phyloP scores from a whole-genome alignment of 2,888 invertebrate genomes.

The Lissonota sp. region DNA sequence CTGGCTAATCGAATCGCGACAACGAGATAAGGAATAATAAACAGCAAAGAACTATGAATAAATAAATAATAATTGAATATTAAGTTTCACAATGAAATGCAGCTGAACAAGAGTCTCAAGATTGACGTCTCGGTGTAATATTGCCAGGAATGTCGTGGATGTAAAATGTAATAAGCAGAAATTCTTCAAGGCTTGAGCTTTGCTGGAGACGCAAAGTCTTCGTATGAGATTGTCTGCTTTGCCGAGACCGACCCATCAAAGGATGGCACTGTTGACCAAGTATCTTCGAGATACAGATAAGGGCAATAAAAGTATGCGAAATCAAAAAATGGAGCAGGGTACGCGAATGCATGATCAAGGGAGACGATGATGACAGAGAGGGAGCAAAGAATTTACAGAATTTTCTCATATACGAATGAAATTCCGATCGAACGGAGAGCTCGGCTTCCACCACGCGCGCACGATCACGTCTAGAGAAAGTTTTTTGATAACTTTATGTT shows the following conservation, averaged over 20 bases:
- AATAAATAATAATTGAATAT: not conserved
- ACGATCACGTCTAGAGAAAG: conserved; percentile 25
- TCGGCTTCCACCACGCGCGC: conserved; percentile 1
- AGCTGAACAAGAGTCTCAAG: too few species aligned
- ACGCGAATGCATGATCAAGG: not conserved
- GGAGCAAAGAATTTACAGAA: conserved; percentile 50
- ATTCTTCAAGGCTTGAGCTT: conserved; percentile 2
- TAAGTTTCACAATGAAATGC: too few species aligned
- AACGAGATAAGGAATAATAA: not conserved
- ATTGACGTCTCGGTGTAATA: not conserved
- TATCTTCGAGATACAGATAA: conserved; percentile 8
- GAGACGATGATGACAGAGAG: not conserved
- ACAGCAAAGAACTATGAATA: not conserved
- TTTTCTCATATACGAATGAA: conserved; percentile 39
- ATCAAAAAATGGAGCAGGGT: not conserved
- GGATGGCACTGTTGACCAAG: conserved; percentile 43
- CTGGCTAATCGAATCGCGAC: not conserved
- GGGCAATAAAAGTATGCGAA: not conserved
- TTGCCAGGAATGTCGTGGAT: not conserved
- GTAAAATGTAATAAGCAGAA: not conserved
- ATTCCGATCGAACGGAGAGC: conserved; percentile 48
- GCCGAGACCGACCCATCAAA: conserved; percentile 44
- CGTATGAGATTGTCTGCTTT: conserved; percentile 22
- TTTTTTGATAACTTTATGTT: conserved; percentile 49
- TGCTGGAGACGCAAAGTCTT: conserved; percentile 10